Conservation (phyloP, 2,888 invertebrate species). For the Tipula unca region DNA sequence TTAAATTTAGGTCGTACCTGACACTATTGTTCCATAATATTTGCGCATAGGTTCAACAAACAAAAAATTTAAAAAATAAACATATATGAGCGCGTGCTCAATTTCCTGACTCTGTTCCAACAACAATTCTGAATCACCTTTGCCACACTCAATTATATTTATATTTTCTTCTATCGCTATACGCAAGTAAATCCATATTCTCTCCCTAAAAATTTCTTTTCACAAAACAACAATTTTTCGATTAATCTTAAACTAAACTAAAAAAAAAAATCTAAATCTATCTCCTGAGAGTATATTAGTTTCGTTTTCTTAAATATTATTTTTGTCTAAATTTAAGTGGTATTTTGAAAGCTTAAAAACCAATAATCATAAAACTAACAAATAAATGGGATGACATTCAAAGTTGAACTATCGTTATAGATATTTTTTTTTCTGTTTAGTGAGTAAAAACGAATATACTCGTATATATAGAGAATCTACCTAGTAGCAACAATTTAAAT, state of each 20-base stretch:
- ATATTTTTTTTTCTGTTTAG: background rate
- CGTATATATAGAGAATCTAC: no score
- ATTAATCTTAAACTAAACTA: background rate
- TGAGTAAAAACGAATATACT: background rate
- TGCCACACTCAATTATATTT: background rate
- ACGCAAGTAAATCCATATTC: background rate
- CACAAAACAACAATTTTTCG: background rate
- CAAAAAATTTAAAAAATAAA: background rate
- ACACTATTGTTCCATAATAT: no score
- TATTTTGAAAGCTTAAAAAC: background rate
- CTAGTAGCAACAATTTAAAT: background rate
- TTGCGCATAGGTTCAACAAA: background rate
- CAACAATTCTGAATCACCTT: background rate
- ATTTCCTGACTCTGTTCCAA: background rate
- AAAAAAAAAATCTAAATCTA: background rate
- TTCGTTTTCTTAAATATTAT: background rate
- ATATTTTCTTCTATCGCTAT: background rate
- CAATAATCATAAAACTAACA: background rate
- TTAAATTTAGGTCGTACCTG: no score
- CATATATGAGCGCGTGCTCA: background rate
- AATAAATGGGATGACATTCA: conserved; percentile 8
- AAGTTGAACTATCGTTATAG: background rate
- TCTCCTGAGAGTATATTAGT: background rate
- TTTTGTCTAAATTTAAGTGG: background rate
- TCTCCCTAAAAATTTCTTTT: background rate